A percentile compares a stretch with the other conserved stretches of the same genome.
Evolutionary conservation across 1,140 invertebrate genomes (phyloP).

Genomic region (Drosophila mojavensis): DNA sequence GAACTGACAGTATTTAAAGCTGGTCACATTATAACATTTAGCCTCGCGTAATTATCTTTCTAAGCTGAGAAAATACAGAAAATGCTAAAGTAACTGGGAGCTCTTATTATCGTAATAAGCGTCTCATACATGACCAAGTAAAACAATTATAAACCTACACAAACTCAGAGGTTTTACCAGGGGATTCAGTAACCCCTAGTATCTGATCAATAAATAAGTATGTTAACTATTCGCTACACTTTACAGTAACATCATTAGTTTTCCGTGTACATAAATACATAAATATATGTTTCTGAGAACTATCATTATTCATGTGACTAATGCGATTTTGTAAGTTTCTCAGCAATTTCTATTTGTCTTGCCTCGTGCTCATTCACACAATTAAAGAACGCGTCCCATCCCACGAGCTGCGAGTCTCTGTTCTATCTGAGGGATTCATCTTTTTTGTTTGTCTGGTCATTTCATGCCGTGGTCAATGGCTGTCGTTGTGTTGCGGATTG

Average conservation of each 20-base stretch:
- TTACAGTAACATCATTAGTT: neutral
- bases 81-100: too few species aligned
- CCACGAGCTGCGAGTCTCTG: neutral
- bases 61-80: too few species aligned
- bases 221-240: neutral
- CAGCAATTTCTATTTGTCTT: constrained; percentile 2
- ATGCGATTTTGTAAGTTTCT: constrained; percentile 25
- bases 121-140: too few species aligned
- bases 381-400: constrained; percentile 14
- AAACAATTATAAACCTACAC: too few species aligned
- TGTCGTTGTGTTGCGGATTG: constrained; percentile 12
- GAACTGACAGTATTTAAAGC: too few species aligned
- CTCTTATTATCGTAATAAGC: too few species aligned
- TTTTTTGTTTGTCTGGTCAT: constrained; percentile 67
- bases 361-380: constrained; percentile 12
- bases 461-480: constrained; percentile 21
- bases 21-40: too few species aligned
- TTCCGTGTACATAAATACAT: neutral
- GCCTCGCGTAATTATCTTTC: too few species aligned
- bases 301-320: constrained; percentile 38
- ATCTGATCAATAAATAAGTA: too few species aligned
- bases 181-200: too few species aligned
- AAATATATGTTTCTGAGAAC: neutral
- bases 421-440: constrained; percentile 46
- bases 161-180: neutral